phyloP scores from a whole-genome alignment of 2,888 invertebrate genomes.

The Phaonia tiefii region DNA sequence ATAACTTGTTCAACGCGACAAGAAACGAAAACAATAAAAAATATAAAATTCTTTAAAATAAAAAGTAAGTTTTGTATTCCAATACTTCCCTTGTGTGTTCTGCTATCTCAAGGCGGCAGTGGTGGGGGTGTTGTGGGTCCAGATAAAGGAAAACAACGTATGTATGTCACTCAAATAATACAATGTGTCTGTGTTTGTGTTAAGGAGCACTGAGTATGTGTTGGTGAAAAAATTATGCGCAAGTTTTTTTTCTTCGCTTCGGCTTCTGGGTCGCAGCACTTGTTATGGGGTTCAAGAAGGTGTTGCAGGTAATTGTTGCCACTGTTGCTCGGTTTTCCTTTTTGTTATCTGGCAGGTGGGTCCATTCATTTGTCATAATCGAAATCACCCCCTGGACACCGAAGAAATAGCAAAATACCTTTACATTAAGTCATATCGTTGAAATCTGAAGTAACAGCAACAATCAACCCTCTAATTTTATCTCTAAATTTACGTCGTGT shows the following conservation, averaged over 20 bases:
- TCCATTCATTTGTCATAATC: constrained; percentile 8
- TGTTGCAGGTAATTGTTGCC: constrained; percentile 55
- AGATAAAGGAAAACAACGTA: constrained; percentile 53
- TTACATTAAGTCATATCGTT: constrained; percentile 37
- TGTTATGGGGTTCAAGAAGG: constrained; percentile 42
- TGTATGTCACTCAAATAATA: constrained; percentile 51
- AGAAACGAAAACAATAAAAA: constrained; percentile 15
- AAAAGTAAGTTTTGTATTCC: constrained; percentile 50
- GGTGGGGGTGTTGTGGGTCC: neutral
- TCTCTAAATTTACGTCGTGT: constrained; percentile 14
- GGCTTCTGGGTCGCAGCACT: constrained; percentile 40
- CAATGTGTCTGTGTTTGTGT: constrained; percentile 29
- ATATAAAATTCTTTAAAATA: constrained; percentile 40
- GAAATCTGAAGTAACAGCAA: constrained; percentile 64
- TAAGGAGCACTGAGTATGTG: constrained; percentile 39
- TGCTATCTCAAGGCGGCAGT: constrained; percentile 9
- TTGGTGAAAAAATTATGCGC: constrained; percentile 47
- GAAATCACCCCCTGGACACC: constrained; percentile 34
- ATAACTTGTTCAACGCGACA: constrained; percentile 7
- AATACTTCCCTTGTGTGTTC: neutral
- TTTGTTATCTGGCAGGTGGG: constrained; percentile 1
- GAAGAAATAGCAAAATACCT: constrained; percentile 32
- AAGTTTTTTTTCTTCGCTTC: constrained; percentile 43
- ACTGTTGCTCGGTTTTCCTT: constrained; percentile 53
- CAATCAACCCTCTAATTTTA: constrained; percentile 4